Evolutionary conservation across 2,888 invertebrate species (phyloP).

Genomic region (Sarcophaga caerulescens): DNA sequence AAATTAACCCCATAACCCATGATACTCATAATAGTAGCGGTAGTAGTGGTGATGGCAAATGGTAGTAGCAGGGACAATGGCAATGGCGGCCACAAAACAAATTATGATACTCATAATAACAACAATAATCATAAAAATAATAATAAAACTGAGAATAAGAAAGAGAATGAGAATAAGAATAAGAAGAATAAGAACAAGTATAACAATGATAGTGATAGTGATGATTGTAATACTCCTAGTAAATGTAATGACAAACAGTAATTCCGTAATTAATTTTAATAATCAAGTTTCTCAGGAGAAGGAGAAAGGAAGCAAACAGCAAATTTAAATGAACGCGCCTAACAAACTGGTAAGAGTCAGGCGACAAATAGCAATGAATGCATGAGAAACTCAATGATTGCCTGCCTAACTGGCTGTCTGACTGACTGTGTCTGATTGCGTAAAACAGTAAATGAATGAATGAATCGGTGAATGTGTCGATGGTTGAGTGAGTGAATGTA

Average conservation of each 20-base stretch:
- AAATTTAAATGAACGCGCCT: too few species aligned
- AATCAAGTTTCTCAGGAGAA: background rate
- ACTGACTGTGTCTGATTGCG: background rate
- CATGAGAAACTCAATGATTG: background rate
- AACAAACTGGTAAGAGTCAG: background rate
- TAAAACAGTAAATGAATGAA: background rate
- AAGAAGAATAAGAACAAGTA: background rate
- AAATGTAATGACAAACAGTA: constrained; percentile 23
- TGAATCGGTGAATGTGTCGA: background rate
- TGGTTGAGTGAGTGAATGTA: too few species aligned
- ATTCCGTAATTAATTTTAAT: constrained; percentile 45
- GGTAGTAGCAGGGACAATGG: background rate
- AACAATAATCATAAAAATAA: too few species aligned
- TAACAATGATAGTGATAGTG: background rate
- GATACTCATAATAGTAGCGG: background rate
- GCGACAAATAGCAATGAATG: background rate
- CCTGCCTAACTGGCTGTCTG: background rate
- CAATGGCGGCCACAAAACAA: background rate
- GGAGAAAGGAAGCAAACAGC: too few species aligned
- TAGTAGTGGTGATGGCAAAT: background rate
- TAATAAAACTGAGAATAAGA: too few species aligned
- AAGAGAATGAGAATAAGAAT: too few species aligned
- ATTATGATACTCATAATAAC: background rate
- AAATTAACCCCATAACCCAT: background rate
- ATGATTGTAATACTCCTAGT: background rate